Base-by-base conservation (phyloP, 2,888 invertebrate genomes). In the Ophion obscuratus region DNA sequence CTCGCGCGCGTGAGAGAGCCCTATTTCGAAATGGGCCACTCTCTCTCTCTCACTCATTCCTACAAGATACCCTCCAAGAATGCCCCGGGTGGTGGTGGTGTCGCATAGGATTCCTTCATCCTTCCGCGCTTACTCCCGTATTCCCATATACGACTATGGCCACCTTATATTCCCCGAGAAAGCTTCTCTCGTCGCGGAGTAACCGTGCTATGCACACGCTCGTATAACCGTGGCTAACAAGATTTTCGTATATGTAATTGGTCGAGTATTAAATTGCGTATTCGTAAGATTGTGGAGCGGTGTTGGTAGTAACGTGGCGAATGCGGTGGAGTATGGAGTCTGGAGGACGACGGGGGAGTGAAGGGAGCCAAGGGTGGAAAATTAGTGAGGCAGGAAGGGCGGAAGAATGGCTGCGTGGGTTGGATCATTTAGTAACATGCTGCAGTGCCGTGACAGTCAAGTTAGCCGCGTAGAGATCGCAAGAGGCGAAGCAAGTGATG, bases 221-320 rank as follows among this genome's bases (percentile, higher is more conserved):
- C 92, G 90, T 94, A 94, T 94, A 94, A 94, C 93, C 93, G 90
- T 89, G 91, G 91, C 93, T 94, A 94, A 94, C 94, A 94, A 94
- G 94, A 94, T 94, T 93, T 53, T 94, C 94, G 94, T 93, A 92
- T 92, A 93, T 93, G 93, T 94, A 94, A 94, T 94, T 94, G 94
- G 93, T 94, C 90, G 93, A 92, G 93, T 94, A 94, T 94, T 94
- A 94, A 94, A 94, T 93, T 94, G 93, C 93, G 93, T 93, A 94
- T 94, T 94, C 92, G 91, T 62, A 36, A 90, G 90, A 84, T 81
- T 79, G 83, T 61, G 80, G 31, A 62, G 74, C 59, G 59, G 74
- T 57, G 87, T 88, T 87, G 87, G 88, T 87, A 86, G 86, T 88
- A 74, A 89, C 86, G 88, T 89, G 89, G 87, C 57, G 80, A 57